Percentiles rank a stretch among this genome's conserved stretches.
Conservation (phyloP, 1,140 invertebrate species). For the Drosophila azteca region DNA sequence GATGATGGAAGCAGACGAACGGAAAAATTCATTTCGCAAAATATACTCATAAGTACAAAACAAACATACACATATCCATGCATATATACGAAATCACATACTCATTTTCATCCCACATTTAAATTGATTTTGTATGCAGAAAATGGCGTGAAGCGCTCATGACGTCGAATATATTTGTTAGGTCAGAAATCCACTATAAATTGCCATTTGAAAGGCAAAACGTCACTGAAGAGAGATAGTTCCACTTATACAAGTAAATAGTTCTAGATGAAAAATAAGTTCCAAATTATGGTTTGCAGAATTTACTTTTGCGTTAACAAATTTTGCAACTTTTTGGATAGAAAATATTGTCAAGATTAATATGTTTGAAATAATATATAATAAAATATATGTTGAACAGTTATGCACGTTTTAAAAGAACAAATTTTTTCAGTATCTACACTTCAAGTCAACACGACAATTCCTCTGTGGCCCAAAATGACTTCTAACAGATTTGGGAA, state of each 20-base stretch:
- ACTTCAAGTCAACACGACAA: too few species aligned
- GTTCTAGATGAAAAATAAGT: constrained; percentile 2
- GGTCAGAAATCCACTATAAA: constrained; percentile 72
- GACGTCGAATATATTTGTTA: constrained; percentile 52
- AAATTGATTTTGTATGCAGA: constrained; percentile 54
- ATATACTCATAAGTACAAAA: background rate
- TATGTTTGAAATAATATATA: too few species aligned
- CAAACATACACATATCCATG: too few species aligned
- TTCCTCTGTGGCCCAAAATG: too few species aligned
- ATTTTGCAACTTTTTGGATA: background rate
- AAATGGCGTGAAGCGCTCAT: constrained; percentile 49
- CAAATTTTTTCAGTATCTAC: too few species aligned
- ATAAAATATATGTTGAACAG: too few species aligned
- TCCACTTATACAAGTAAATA: constrained; percentile 11
- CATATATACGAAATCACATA: constrained; percentile 42
- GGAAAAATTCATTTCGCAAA: constrained; percentile 62
- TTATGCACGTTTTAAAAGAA: too few species aligned
- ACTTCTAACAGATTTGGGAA: too few species aligned
- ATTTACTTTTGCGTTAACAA: background rate
- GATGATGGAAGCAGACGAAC: constrained; percentile 63
- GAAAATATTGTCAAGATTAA: too few species aligned
- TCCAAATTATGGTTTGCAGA: constrained; percentile 1
- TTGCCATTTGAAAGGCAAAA: constrained; percentile 34
- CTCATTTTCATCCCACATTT: constrained; percentile 26
- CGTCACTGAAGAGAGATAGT: constrained; percentile 10